These are phyloP conservation scores for Montipora capricornis DNA, from an alignment of 64 coral and sea anemone species.

Conservation along the genomic window DNA sequence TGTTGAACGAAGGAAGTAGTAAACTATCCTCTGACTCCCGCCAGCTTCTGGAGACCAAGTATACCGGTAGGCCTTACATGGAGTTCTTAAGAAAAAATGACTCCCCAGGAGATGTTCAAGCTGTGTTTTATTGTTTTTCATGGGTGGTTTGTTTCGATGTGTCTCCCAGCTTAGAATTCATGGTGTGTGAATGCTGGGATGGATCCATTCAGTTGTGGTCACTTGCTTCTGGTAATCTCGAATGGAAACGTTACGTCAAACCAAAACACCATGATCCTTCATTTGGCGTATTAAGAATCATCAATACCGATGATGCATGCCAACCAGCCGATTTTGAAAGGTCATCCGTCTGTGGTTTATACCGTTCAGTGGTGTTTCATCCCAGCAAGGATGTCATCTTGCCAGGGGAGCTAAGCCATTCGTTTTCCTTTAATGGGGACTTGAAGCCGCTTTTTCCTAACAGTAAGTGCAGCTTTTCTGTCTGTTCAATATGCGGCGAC, in stretches of 20 bases:
- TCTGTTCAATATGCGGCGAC: neutral
- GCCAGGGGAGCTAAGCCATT: neutral
- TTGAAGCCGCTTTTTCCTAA: neutral
- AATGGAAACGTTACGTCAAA: neutral
- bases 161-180: neutral
- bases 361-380: constrained; percentile 28
- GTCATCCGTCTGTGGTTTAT: neutral
- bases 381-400: neutral
- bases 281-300: neutral
- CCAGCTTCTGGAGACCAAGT: neutral
- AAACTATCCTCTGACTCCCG: neutral
- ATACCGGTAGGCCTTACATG: neutral
- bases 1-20: constrained; percentile 11
- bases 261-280: too few species aligned
- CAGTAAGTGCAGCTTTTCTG: neutral
- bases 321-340: too few species aligned
- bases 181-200: constrained; percentile 8
- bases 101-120: neutral
- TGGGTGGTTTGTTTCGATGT: constrained; percentile 19
- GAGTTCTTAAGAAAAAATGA: neutral
- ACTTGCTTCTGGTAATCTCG: neutral
- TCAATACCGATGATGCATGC: neutral
- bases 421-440: neutral
- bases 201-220: constrained; percentile 31
- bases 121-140: neutral